Percentiles rank a stretch among this genome's conserved stretches.
These are phyloP conservation scores for Thymelicus lineola DNA, from an alignment of 2,888 invertebrate genomes.

Conservation along the genomic window DNA sequence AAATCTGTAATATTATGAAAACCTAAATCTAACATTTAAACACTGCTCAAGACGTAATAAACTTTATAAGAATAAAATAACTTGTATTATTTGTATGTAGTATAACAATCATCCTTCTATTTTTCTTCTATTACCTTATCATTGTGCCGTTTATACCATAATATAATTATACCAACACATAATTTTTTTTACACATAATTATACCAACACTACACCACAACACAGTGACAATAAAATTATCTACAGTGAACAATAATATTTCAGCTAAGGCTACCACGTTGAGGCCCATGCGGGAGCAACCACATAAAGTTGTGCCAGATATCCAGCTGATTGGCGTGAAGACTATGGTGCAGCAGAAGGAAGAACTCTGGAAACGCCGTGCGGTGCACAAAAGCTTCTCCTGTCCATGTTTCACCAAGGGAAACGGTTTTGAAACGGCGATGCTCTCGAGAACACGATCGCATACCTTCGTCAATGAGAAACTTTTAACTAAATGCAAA, in stretches of 20 bases:
- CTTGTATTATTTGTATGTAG: constrained; percentile 2
- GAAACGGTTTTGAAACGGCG: constrained; percentile 2
- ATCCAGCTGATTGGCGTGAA: constrained; percentile 46
- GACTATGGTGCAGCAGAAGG: constrained; percentile 41
- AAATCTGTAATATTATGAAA: constrained; percentile 4
- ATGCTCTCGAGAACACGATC: constrained; percentile 29
- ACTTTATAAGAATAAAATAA: neutral
- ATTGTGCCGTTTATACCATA: too few relatives aligned
- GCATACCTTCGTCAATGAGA: neutral
- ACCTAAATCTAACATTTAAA: constrained; percentile 46
- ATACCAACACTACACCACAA: neutral
- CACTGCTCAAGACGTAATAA: constrained; percentile 36
- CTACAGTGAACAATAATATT: constrained; percentile 47
- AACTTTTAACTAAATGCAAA: constrained; percentile 1
- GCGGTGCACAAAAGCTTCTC: constrained; percentile 51
- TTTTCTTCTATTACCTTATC: too few relatives aligned
- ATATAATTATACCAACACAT: too few relatives aligned
- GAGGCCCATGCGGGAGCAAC: constrained; percentile 54
- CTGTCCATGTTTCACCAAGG: constrained; percentile 50
- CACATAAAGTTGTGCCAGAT: constrained; percentile 46
- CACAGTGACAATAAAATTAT: constrained; percentile 7
- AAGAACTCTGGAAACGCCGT: neutral
- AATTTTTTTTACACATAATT: too few relatives aligned
- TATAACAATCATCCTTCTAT: neutral
- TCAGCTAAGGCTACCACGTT: constrained; percentile 63